Evolutionary conservation across 2,113 vertebrate species (phyloP), one percentile per base, ranked within the genome.

Genomic region (Dasypus novemcinctus): DNA sequence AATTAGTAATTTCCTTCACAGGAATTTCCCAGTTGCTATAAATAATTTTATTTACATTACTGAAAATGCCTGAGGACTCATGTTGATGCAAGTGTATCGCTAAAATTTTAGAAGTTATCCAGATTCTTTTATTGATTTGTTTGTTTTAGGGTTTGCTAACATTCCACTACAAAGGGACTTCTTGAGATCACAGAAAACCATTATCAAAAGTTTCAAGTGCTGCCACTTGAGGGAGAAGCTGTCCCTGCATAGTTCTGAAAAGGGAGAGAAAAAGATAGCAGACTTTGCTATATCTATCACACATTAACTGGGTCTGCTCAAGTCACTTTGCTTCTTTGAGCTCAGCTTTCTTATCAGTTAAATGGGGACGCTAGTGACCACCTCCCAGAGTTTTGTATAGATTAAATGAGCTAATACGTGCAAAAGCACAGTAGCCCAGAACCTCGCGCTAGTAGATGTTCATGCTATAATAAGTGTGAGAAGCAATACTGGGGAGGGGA

Each of bases 21-120:
- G 46, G 38, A 69, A 82, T 93, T 79, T 95, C 76, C 87, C 76
- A 81, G 52, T 82, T 87, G 54, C 59, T 61, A 72, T 79, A 82
- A 69, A 79, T 64, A 17, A 84, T 66, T 87, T 29, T 49, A 71
- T 31, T 93, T 89, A 43, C 10, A 63, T 66, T 84, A 76, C 84
- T 54, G n/a, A 95, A 95, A 87, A 76, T 84, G 71, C 87, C 90
- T 46, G 23, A 87, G 88, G 83, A 94, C n/a, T 59, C 83, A 54
- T 87, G n/a, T 38, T 57, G 66, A 80, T 72, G 20, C 84, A 61
- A 94, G 33, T 90, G 27, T 82, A 80, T 78, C 66, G 75, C 41
- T 49, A 13, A 87, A 54, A 41, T 29, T 79, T 80, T 69, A 33
- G 29, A 61, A 57, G n/a, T 82, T 87, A 79, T 69, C 21, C 46